These are phyloP conservation scores for Akabosia matsudoensis DNA, from an alignment of 1,140 invertebrate genomes.

Conservation along the genomic window DNA sequence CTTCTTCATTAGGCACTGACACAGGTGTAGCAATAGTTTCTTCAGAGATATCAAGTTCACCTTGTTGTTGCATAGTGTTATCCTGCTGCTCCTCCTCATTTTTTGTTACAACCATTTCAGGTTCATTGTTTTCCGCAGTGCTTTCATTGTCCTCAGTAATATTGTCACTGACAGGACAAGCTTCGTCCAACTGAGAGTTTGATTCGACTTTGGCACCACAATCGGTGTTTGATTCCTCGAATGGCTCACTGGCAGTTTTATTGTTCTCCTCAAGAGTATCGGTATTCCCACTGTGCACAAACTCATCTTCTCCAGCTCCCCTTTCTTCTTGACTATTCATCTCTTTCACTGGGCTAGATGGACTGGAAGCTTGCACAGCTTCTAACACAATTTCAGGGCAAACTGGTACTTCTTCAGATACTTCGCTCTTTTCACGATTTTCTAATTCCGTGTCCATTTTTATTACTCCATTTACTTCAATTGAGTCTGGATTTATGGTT, in stretches of 20 bases:
- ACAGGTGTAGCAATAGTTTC: neutral
- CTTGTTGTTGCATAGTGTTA: neutral
- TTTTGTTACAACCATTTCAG: neutral
- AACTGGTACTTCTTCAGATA: neutral
- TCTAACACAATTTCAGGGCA: neutral
- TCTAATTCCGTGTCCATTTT: neutral
- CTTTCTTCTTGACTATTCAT: neutral
- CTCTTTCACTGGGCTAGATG: neutral
- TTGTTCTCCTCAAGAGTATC: neutral
- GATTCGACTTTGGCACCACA: neutral
- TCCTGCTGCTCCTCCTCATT: conserved; percentile 8
- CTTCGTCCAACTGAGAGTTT: conserved; percentile 1
- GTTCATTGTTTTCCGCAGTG: neutral
- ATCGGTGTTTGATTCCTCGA: neutral
- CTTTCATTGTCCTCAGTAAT: conserved; percentile 1
- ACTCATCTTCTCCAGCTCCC: neutral
- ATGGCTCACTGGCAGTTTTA: neutral
- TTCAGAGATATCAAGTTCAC: neutral
- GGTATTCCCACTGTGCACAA: neutral
- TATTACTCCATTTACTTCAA: conserved; percentile 17
- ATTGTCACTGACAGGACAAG: neutral
- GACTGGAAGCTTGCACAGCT: neutral
- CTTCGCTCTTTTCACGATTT: neutral
- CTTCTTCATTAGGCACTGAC: neutral
- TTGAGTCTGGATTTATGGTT: conserved; percentile 2